A percentile compares a stretch with the other conserved stretches of the same genome.
Evolutionary conservation across 2,113 vertebrate genomes (phyloP).

Genomic region (Myrmophylax atrothorax): DNA sequence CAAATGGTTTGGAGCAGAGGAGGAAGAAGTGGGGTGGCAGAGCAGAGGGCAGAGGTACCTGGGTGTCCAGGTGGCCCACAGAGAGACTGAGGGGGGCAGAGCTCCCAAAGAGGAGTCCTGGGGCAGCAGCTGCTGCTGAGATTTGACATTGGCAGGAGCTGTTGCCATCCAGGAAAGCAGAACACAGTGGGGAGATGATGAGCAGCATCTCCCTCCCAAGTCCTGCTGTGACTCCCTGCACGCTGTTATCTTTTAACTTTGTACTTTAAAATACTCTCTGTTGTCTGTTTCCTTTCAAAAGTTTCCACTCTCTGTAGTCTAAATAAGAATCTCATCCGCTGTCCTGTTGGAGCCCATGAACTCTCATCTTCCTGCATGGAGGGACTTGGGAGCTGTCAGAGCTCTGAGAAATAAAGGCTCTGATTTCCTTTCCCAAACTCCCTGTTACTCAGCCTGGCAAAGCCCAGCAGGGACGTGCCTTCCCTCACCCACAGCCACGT

Average conservation of each 20-base stretch:
- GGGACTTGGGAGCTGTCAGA: neutral
- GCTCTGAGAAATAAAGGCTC: neutral
- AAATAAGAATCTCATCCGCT: neutral
- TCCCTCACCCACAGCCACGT: neutral
- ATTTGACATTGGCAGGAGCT: neutral
- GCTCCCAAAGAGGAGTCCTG: neutral
- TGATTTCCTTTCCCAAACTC: neutral
- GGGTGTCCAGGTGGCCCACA: neutral
- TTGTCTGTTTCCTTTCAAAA: neutral
- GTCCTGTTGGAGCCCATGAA: neutral
- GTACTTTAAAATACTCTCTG: neutral
- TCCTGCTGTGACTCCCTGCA: neutral
- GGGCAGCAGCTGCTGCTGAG: neutral
- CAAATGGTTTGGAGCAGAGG: neutral
- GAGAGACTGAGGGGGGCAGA: neutral
- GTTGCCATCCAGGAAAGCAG: neutral
- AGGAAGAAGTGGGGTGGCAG: neutral
- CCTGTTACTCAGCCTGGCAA: neutral
- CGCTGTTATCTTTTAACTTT: neutral
- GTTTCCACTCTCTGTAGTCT: neutral
- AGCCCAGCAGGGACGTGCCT: rapidly evolving
- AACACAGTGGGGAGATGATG: neutral
- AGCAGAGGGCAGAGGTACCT: neutral
- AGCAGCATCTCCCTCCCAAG: neutral
- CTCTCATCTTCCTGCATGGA: neutral